Conservation (phyloP, 2,888 invertebrate genomes). For the Hydriomena furcata region DNA sequence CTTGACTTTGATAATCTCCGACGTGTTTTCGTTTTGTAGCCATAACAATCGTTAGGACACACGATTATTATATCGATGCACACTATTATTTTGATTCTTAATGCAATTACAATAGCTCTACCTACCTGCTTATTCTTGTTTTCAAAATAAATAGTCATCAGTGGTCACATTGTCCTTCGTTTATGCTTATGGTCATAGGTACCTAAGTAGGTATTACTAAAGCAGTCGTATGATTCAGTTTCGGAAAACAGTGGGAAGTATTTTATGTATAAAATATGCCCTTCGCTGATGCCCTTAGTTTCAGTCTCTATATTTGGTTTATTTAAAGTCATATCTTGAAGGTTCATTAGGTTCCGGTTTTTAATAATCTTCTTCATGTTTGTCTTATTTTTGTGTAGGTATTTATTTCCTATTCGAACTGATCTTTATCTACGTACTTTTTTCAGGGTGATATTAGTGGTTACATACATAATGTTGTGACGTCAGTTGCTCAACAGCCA, state of each 20-base stretch:
- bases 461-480: too few relatives aligned
- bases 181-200: slow-evolving; percentile 1
- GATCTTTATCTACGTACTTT: background rate
- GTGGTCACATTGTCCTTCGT: background rate
- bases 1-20: slow-evolving; percentile 25
- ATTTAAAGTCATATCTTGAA: slow-evolving; percentile 1
- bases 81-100: slow-evolving; percentile 11
- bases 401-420: too few relatives aligned
- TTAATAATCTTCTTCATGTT: background rate
- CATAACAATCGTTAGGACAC: slow-evolving; percentile 22
- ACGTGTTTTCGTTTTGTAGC: slow-evolving; percentile 30
- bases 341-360: slow-evolving; percentile 7
- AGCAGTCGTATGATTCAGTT: background rate
- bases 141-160: slow-evolving; percentile 5
- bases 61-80: background rate
- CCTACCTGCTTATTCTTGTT: background rate
- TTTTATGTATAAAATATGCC: background rate
- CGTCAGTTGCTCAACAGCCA: too few relatives aligned
- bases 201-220: too few relatives aligned
- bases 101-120: slow-evolving; percentile 7
- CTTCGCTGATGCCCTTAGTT: slow-evolving; percentile 7
- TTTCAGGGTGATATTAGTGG: too few relatives aligned
- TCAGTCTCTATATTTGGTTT: slow-evolving; percentile 11
- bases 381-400: slow-evolving; percentile 1
- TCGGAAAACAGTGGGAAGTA: background rate